Conservation (phyloP, 1,140 invertebrate species). For the Nasonia longicornis region DNA sequence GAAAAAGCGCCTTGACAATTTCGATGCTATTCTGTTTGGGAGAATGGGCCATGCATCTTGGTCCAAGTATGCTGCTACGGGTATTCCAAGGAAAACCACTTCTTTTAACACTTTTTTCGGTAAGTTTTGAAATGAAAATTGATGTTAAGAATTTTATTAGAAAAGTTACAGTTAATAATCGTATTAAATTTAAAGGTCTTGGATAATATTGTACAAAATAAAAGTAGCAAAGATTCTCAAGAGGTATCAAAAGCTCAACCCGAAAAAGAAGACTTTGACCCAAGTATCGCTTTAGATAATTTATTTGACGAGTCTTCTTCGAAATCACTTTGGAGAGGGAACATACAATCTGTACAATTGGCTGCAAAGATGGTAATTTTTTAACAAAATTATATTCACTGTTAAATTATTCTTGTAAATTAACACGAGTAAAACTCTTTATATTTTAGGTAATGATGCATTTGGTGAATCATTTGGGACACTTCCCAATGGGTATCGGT, state of each 20-base stretch:
- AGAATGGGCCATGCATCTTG: conserved; percentile 91
- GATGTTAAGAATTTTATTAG: conserved; percentile 47
- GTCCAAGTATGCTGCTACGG: conserved; percentile 66
- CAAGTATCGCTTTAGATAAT: conserved; percentile 78
- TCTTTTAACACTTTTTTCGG: conserved; percentile 75
- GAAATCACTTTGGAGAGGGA: conserved; percentile 66
- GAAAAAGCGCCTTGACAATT: conserved; percentile 76
- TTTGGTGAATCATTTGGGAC: conserved; percentile 87
- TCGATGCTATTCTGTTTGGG: conserved; percentile 90
- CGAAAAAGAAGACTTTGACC: conserved; percentile 77
- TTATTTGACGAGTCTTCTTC: conserved; percentile 68
- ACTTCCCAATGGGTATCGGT: conserved; percentile 91
- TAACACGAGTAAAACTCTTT: not conserved
- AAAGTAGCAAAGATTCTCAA: conserved; percentile 55
- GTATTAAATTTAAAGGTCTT: conserved; percentile 57
- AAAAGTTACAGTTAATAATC: conserved; percentile 4
- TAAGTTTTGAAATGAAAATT: conserved; percentile 54
- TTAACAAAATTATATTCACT: not conserved
- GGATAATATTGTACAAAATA: conserved; percentile 64
- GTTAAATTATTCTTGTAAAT: not conserved
- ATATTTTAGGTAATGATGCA: conserved; percentile 76
- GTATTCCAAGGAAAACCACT: conserved; percentile 70
- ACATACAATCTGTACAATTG: conserved; percentile 71
- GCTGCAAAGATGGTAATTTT: conserved; percentile 76
- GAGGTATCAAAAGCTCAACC: conserved; percentile 55